Evolutionary conservation across 2,113 vertebrate genomes (phyloP).

Genomic region (Amazona vittata): DNA sequence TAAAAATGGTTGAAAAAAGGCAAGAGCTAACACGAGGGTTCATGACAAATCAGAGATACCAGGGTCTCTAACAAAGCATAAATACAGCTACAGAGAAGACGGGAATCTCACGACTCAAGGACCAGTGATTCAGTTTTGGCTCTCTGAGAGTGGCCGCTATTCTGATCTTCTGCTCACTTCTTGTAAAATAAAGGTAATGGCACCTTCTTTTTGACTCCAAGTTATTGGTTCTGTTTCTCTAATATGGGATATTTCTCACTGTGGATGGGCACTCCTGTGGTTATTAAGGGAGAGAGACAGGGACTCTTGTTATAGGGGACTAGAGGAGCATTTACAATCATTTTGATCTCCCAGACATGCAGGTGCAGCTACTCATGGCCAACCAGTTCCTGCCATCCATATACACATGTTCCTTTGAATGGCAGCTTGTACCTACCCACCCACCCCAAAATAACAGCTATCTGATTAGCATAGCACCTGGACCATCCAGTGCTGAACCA

Average conservation of each 20-base stretch:
- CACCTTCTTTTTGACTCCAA: not conserved
- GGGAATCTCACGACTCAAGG: not conserved
- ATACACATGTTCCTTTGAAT: constrained; percentile 55
- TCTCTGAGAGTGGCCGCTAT: not conserved
- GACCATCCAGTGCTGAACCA: constrained; percentile 42
- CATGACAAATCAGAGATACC: not conserved
- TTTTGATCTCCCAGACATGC: constrained; percentile 38
- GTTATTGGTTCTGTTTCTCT: not conserved
- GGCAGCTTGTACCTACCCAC: constrained; percentile 46
- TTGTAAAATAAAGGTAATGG: not conserved
- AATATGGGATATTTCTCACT: not conserved
- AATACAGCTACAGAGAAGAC: not conserved
- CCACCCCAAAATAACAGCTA: constrained; percentile 54
- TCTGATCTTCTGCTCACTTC: not conserved
- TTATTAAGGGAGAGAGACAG: constrained; percentile 20
- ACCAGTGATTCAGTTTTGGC: not conserved
- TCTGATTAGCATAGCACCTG: constrained; percentile 64
- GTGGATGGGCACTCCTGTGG: not conserved
- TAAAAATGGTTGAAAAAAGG: accelerated
- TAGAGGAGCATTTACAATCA: constrained; percentile 48
- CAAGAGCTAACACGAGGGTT: not conserved
- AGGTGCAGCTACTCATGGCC: constrained; percentile 63
- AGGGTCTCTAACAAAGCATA: not conserved
- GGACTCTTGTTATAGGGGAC: not conserved
- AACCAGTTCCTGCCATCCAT: constrained; percentile 60